phyloP scores from a whole-genome alignment of 1,140 invertebrate genomes.

The Sitodiplosis mosellana region DNA sequence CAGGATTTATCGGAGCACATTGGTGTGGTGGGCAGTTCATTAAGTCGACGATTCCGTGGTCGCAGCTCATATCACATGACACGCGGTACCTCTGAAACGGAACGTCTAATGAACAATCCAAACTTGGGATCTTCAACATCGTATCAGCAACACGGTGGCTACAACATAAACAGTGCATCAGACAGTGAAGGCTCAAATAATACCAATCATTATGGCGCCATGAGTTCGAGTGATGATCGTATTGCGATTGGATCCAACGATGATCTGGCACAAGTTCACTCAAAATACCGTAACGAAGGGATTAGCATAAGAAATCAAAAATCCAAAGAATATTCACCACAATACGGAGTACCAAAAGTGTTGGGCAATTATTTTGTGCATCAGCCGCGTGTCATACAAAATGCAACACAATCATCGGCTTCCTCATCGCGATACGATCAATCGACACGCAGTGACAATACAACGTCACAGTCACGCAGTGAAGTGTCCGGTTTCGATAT shows the following conservation, averaged over 20 bases:
- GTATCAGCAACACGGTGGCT: not conserved
- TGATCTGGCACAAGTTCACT: too few relatives aligned
- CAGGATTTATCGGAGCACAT: conserved; percentile 83
- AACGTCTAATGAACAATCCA: conserved; percentile 6
- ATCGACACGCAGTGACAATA: not conserved
- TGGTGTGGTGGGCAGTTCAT: conserved; percentile 61
- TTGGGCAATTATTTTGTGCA: too few relatives aligned
- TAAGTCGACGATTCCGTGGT: conserved; percentile 50
- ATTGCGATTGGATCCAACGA: too few relatives aligned
- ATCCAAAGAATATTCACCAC: conserved; percentile 3
- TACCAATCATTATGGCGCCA: too few relatives aligned
- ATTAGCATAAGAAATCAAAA: conserved; percentile 3
- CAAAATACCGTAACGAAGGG: not conserved
- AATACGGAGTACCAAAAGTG: conserved; percentile 1
- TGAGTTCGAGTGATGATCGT: too few relatives aligned
- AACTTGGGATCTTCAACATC: not conserved
- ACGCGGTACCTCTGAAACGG: conserved; percentile 24
- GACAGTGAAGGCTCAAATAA: too few relatives aligned
- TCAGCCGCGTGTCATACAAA: too few relatives aligned
- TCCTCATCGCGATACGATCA: conserved; percentile 2
- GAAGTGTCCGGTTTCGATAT: not conserved
- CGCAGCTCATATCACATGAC: conserved; percentile 49
- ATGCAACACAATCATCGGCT: not conserved
- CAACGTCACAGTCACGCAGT: not conserved
- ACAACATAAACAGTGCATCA: not conserved